Percentiles rank a stretch among this genome's conserved stretches.
Conservation (phyloP, 2,113 vertebrate species). For the Trinectes maculatus region DNA sequence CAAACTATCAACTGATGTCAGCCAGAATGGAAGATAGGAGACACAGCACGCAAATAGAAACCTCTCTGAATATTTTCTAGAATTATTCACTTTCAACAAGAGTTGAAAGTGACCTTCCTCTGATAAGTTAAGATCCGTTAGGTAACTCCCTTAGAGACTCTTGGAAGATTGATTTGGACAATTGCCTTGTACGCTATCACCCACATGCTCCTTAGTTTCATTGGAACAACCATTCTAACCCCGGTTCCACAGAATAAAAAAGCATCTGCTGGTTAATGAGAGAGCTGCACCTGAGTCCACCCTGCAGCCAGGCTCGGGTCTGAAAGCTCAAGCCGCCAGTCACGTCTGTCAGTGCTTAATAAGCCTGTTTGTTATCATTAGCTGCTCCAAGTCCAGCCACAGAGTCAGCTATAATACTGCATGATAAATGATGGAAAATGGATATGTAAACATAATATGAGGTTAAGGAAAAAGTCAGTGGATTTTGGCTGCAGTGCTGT, state of each 20-base stretch:
- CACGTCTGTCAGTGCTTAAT: conserved; percentile 46
- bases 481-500: conserved; percentile 28
- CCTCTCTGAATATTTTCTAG: too few relatives aligned
- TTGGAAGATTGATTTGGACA: too few relatives aligned
- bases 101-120: too few relatives aligned
- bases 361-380: conserved; percentile 51
- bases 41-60: too few relatives aligned
- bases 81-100: too few relatives aligned
- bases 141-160: too few relatives aligned
- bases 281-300: conserved; percentile 25
- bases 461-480: conserved; percentile 34
- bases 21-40: too few relatives aligned
- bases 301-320: background rate
- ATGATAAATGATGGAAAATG: conserved; percentile 52
- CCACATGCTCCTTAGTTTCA: background rate
- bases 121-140: too few relatives aligned
- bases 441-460: conserved; percentile 58
- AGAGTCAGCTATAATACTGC: conserved; percentile 40
- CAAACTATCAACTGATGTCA: too few relatives aligned
- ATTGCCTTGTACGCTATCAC: too few relatives aligned
- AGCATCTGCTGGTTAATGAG: conserved; percentile 30
- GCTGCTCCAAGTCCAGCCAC: conserved; percentile 33
- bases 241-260: conserved; percentile 22
- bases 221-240: background rate
- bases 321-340: conserved; percentile 28